phyloP scores from a whole-genome alignment of 2,888 invertebrate species.

The Vesta saturnalis region DNA sequence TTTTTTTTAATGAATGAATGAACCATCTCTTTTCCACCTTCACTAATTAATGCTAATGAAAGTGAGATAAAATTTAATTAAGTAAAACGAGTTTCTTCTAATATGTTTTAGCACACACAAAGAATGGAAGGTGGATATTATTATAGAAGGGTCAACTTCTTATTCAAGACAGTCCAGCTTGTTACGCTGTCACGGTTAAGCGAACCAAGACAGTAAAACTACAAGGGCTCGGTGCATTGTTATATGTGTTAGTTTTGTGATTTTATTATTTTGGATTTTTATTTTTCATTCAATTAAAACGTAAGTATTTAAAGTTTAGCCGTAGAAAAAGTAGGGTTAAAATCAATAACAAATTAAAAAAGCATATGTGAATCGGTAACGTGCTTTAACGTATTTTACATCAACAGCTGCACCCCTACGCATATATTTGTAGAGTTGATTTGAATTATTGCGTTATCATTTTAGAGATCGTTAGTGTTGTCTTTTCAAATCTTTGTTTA shows the following conservation, averaged over 20 bases:
- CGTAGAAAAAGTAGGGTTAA: too few species aligned
- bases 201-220: slow-evolving; percentile 11
- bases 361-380: too few species aligned
- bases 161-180: slow-evolving; percentile 27
- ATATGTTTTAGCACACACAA: slow-evolving; percentile 3
- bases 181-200: slow-evolving; percentile 27
- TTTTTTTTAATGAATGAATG: too few species aligned
- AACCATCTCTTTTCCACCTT: neutral
- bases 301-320: too few species aligned
- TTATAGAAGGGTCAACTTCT: slow-evolving; percentile 33
- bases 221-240: slow-evolving; percentile 15
- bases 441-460: too few species aligned
- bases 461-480: too few species aligned
- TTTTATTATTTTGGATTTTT: slow-evolving; percentile 12
- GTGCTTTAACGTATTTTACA: too few species aligned
- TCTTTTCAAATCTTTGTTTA: too few species aligned
- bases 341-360: too few species aligned
- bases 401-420: too few species aligned
- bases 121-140: slow-evolving; percentile 34
- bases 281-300: neutral
- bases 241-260: neutral
- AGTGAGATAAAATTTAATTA: slow-evolving; percentile 14
- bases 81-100: slow-evolving; percentile 19
- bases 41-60: neutral
- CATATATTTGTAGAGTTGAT: too few species aligned